A percentile compares a stretch with the other conserved stretches of the same genome.
Evolutionary conservation across 1,140 invertebrate species (phyloP).

Genomic region (Heliconius hermathena): DNA sequence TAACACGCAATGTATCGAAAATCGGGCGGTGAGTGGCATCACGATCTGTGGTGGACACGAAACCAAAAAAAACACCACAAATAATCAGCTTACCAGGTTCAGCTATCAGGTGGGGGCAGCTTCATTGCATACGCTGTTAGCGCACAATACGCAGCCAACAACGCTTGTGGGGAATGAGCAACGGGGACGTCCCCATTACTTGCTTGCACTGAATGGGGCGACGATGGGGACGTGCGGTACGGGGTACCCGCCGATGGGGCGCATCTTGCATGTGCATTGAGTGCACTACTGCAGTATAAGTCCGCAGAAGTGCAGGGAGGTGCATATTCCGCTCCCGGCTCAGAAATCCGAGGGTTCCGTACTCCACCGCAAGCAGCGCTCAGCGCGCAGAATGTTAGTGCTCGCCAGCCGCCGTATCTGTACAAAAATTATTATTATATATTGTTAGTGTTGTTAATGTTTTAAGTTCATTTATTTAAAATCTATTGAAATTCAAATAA

Average conservation of each 20-base stretch:
- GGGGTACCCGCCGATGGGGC: neutral
- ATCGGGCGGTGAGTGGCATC: too few species aligned
- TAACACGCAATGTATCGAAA: too few species aligned
- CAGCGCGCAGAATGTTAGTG: constrained; percentile 67
- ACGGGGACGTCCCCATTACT: constrained; percentile 44
- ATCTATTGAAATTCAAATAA: too few species aligned
- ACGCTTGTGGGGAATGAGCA: constrained; percentile 51
- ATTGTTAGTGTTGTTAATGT: neutral
- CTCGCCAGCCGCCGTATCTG: constrained; percentile 69
- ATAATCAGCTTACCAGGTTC: constrained; percentile 44
- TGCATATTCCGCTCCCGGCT: constrained; percentile 51
- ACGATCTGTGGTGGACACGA: neutral
- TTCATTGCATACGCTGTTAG: constrained; percentile 56
- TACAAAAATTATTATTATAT: neutral
- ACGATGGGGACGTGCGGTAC: constrained; percentile 18
- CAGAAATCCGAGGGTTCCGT: constrained; percentile 45
- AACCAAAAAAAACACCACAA: neutral
- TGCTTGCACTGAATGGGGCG: constrained; percentile 30
- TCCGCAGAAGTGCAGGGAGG: constrained; percentile 44
- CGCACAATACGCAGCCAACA: constrained; percentile 63
- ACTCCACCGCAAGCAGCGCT: constrained; percentile 68
- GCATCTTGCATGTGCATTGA: constrained; percentile 61
- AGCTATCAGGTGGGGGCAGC: constrained; percentile 50
- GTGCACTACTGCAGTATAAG: constrained; percentile 64
- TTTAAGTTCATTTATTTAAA: too few species aligned